Base-by-base conservation (phyloP, 2,888 invertebrate genomes). In the Nemapogon koenigi region DNA sequence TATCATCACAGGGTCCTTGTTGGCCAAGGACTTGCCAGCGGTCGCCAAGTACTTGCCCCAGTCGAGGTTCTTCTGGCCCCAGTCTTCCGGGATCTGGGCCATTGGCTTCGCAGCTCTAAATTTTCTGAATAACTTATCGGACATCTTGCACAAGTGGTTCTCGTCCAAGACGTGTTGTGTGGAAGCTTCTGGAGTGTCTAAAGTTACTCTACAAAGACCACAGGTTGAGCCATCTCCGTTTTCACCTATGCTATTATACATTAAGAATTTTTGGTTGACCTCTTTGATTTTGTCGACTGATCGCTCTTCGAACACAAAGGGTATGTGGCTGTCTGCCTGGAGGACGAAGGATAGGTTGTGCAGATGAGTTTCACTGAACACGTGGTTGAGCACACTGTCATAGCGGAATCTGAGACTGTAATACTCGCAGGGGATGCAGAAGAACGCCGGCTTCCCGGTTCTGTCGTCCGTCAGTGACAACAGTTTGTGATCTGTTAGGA, bases 381-480 rank as follows among this genome's bases (percentile, higher is more conserved):
- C 70, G 31, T 78, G 78, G 37, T 62, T 72, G 33, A 78, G 38
- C 0, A 78, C 78, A 43, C 76, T 76, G 42, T 78, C 78, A 40
- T 78, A 78, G 22, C 73, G 62, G 49, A 78, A 78, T 40, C 78
- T 50, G 2, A 78, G 50, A 0, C 76, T 78, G 39, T 78, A 78
- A 41, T 76, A 78, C 46, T 78, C 78, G 49, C 78, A 78, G 0
- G 72, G 65, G 46, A 73, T 67, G 50, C 78, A 78, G 47, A 78
- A 78, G 50, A 78, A 78, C 0, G 78, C 78, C 1, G 75, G 50
- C 39, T 78, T 78, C 0, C 78, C 78, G 0, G 78, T 76, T 15
- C 78, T 62, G 38, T 78, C 78, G 38, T 78, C 78, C 1, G 72
- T 62, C 13, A 78, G 43, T 1, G 75, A 63, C 40, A 78, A 26